A percentile compares a stretch with the other conserved stretches of the same genome.
phyloP scores from a whole-genome alignment of 1,140 invertebrate genomes.

The Rhagoletis zephyria region DNA sequence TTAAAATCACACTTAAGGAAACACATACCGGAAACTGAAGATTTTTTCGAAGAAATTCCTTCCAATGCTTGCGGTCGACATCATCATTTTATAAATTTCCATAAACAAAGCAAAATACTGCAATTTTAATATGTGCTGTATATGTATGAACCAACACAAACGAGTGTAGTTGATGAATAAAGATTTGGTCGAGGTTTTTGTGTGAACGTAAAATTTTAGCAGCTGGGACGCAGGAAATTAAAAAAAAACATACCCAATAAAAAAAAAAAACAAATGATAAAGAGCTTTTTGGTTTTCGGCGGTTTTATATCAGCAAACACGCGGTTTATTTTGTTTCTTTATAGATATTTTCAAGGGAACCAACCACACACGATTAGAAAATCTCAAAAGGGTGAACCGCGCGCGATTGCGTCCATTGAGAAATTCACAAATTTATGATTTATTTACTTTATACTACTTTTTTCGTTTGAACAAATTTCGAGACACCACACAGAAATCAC shows the following conservation, averaged over 20 bases:
- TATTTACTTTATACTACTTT: neutral
- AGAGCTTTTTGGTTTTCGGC: neutral
- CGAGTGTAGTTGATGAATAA: conserved; percentile 16
- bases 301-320: neutral
- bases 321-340: neutral
- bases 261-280: neutral
- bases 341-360: neutral
- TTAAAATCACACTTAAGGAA: neutral
- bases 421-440: neutral
- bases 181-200: neutral
- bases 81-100: conserved; percentile 56
- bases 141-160: neutral
- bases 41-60: conserved; percentile 58
- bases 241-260: neutral
- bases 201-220: neutral
- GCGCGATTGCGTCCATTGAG: neutral
- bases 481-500: neutral
- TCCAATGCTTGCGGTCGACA: conserved; percentile 56
- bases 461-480: neutral
- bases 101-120: conserved; percentile 25
- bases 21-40: conserved; percentile 58
- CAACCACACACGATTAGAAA: neutral
- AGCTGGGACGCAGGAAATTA: neutral
- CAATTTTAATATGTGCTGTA: neutral
- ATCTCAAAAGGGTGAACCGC: conserved; percentile 19